Evolutionary conservation across 35 echinoderm and acorn worm genomes (phyloP).

Genomic region (Apostichopus parvimensis): DNA sequence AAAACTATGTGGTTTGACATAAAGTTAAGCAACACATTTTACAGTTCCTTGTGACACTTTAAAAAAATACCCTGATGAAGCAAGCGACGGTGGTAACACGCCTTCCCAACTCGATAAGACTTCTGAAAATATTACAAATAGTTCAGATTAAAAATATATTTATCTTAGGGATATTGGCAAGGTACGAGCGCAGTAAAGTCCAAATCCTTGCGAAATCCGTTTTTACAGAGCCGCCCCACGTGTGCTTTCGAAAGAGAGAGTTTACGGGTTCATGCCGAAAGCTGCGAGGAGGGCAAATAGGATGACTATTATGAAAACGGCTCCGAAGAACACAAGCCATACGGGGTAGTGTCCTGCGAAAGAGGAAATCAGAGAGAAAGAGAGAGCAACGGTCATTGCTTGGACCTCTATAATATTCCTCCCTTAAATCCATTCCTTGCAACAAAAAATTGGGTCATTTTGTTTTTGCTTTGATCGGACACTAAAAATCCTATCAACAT

Average conservation of each 20-base stretch:
- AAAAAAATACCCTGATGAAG: too few relatives aligned
- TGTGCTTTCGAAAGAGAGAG: background rate
- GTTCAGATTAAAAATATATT: constrained; percentile 8
- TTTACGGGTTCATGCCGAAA: background rate
- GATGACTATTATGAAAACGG: background rate
- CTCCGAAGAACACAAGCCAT: constrained; percentile 23
- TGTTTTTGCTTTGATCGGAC: too few relatives aligned
- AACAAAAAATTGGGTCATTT: too few relatives aligned
- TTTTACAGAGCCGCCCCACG: too few relatives aligned
- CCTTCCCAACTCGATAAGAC: background rate
- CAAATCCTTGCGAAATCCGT: background rate
- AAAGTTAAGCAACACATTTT: too few relatives aligned
- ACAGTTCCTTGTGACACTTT: too few relatives aligned
- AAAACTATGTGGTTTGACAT: too few relatives aligned
- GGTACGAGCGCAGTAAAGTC: background rate
- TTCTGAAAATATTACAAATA: background rate
- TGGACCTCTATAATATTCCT: too few relatives aligned
- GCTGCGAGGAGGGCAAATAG: constrained; percentile 11
- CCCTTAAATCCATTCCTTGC: too few relatives aligned
- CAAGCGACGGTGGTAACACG: background rate
- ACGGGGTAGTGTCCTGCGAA: background rate
- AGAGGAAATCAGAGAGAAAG: too few relatives aligned
- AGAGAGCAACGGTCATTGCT: too few relatives aligned
- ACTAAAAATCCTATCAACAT: too few relatives aligned
- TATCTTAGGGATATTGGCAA: background rate